Evolutionary conservation across 2,797 vertebrate species (phyloP).

Genomic region (Salmo trutta): DNA sequence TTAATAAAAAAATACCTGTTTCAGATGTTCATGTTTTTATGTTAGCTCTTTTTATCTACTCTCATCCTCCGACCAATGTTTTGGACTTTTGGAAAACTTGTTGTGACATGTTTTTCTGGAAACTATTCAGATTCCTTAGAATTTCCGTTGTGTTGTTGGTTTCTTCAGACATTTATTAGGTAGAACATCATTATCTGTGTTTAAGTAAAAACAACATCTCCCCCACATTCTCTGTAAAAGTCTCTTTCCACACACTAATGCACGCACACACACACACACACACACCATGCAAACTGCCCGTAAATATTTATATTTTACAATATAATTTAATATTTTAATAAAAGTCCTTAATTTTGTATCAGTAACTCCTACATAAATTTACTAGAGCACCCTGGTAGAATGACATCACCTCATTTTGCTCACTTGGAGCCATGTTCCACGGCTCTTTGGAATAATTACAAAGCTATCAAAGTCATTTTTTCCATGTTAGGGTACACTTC

Average conservation of each 20-base stretch:
- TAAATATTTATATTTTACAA: not conserved
- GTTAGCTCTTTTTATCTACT: no score
- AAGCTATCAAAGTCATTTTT: slow-evolving; percentile 2
- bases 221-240: not conserved
- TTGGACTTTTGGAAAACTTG: not conserved
- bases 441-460: not conserved
- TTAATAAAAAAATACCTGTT: not conserved
- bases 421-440: not conserved
- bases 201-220: not conserved
- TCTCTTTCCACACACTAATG: not conserved
- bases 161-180: not conserved
- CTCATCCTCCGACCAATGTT: no score
- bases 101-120: not conserved
- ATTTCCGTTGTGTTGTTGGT: not conserved
- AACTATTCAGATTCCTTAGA: not conserved
- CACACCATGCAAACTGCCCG: not conserved
- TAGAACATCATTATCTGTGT: not conserved
- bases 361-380: not conserved
- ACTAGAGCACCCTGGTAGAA: not conserved
- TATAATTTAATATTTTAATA: slow-evolving; percentile 5
- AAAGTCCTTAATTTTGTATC: not conserved
- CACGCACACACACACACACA: no score
- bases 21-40: no score
- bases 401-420: not conserved
- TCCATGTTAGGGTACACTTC: slow-evolving; percentile 27